Conservation (phyloP, 2,797 vertebrate species). For the Sarcoramphus papa region DNA sequence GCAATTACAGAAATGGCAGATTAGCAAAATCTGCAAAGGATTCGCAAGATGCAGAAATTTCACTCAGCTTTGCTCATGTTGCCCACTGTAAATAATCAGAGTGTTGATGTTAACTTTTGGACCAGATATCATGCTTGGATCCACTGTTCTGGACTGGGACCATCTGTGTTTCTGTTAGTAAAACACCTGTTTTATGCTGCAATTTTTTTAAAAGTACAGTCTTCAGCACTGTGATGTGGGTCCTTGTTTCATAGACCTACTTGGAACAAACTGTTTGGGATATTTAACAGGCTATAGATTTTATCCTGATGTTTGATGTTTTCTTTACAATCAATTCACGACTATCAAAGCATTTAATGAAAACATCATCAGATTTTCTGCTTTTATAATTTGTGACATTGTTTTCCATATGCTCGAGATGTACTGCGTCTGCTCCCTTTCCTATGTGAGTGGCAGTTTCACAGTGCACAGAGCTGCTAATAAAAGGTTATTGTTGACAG, state of each 20-base stretch:
- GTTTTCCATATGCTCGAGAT: neutral
- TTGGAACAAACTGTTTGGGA: neutral
- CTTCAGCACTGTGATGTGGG: neutral
- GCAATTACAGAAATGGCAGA: neutral
- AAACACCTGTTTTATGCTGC: neutral
- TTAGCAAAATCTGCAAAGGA: neutral
- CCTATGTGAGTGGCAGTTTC: neutral
- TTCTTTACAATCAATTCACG: neutral
- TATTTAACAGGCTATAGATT: neutral
- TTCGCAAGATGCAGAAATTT: neutral
- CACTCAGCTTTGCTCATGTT: neutral
- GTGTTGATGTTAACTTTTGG: neutral
- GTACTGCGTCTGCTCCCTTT: neutral
- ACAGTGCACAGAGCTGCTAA: neutral
- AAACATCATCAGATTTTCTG: neutral
- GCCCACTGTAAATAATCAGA: neutral
- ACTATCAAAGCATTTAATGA: neutral
- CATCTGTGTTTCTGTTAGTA: neutral
- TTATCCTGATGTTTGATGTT: neutral
- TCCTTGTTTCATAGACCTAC: neutral
- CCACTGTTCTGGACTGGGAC: neutral
- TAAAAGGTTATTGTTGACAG: neutral
- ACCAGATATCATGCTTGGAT: neutral
- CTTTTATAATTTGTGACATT: neutral
- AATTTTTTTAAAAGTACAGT: neutral